Evolutionary conservation across 2,113 vertebrate species (phyloP).

Genomic region (Coracopsis vasa): DNA sequence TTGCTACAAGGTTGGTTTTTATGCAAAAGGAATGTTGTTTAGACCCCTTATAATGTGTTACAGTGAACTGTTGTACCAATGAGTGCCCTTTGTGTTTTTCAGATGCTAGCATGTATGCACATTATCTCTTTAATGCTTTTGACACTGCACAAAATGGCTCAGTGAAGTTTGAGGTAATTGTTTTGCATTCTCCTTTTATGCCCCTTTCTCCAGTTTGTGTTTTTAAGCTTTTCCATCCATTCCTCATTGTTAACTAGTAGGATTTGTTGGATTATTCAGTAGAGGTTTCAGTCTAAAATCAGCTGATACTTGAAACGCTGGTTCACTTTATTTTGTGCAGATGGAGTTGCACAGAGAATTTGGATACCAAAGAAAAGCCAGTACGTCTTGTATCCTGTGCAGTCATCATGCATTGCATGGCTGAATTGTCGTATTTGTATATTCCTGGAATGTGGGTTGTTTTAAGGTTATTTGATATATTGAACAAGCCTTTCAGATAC

Average conservation of each 20-base stretch:
- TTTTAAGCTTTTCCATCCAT: background rate
- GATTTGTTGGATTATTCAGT: background rate
- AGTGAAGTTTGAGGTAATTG: slow-evolving; percentile 93
- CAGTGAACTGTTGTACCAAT: background rate
- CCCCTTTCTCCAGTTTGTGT: background rate
- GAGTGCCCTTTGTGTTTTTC: slow-evolving; percentile 27
- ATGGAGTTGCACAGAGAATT: background rate
- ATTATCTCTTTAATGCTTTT: slow-evolving; percentile 96
- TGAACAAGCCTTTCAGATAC: background rate
- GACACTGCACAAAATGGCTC: slow-evolving; percentile 89
- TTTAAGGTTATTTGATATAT: background rate
- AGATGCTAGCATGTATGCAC: slow-evolving; percentile 96
- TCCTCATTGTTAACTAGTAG: background rate
- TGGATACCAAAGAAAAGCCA: background rate
- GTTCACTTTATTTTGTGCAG: background rate
- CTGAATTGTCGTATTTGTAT: background rate
- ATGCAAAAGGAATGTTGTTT: background rate
- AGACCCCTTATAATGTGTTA: background rate
- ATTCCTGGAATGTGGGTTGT: background rate
- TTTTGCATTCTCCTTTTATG: background rate
- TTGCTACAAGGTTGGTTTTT: background rate
- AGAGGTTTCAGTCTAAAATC: background rate
- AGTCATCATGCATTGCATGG: background rate
- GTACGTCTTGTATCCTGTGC: background rate
- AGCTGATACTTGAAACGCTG: background rate